Evolutionary conservation across 2,888 invertebrate genomes (phyloP), one percentile per base, ranked within the genome.

Genomic region (Bruchidius siliquastri): DNA sequence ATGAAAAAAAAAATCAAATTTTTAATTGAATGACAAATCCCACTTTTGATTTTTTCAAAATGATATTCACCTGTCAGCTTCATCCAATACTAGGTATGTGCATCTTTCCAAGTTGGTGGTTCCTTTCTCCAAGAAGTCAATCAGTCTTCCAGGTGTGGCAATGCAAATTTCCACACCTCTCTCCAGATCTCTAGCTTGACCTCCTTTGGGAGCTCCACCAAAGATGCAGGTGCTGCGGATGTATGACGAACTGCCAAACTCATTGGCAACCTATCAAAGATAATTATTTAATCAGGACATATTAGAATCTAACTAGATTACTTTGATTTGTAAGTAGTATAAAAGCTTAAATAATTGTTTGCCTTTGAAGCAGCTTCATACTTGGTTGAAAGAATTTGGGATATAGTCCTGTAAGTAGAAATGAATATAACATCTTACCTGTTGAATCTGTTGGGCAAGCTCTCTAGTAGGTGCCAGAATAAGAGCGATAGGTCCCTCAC

Each of bases 161-260:
- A 96, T 95, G 4, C 93, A 92, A 79, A 96, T 95, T 85, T 96
- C 95, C 3, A 94, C 94, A 72, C 95, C 83, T 83, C 90, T 88
- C 77, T 90, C 90, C 75, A 94, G 87, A 84, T 93, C 93, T 75
- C 92, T 88, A 0, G 92, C 92, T 84, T 93, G 96, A 67, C 93
- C 93, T n/a, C 93, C 94, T 86, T 96, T 96, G 0, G 96, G 94
- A 13, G 96, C 96, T 49, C 97, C 97, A 73, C 97, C 97, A 87
- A 96, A 97, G 20, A 96, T 90, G 85, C 96, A 97, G 0, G 94
- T 94, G 83, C 95, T 94, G 73, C 94, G 90, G 75, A 96, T 92
- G 81, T 93, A 92, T 0, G 95, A 93, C 0, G 93, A 90, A 72
- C 91, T 90, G 2, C 96, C 96, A 88, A 96, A 97, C 82, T 95